A percentile compares a stretch with the other conserved stretches of the same genome.
Evolutionary conservation across 2,888 invertebrate species (phyloP).

Genomic region (Pediacus dermestoides): DNA sequence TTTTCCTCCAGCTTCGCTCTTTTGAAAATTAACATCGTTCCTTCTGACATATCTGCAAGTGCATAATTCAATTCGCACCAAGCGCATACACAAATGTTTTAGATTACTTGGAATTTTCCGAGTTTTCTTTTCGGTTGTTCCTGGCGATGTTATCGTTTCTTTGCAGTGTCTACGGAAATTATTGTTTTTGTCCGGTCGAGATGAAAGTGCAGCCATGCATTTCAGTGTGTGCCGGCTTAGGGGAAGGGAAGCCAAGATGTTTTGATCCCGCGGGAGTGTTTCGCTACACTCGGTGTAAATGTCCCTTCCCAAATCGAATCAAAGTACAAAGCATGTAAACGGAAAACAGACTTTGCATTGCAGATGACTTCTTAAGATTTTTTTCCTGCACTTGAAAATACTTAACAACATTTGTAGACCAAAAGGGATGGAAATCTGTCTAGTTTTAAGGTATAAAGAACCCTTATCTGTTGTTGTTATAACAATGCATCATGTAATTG

Average conservation of each 20-base stretch:
- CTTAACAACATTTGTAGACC: no score
- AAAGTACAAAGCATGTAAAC: constrained; percentile 11
- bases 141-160: no score
- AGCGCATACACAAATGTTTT: no score
- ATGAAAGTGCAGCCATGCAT: constrained; percentile 27
- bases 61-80: constrained; percentile 1
- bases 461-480: no score
- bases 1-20: not conserved
- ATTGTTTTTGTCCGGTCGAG: constrained; percentile 14
- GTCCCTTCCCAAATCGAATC: constrained; percentile 18
- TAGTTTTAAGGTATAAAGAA: no score
- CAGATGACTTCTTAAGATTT: constrained; percentile 7
- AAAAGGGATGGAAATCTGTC: no score
- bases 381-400: constrained; percentile 6
- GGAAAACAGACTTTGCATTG: constrained; percentile 13
- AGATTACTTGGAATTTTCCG: no score
- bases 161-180: no score
- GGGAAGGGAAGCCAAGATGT: not conserved
- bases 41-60: not conserved
- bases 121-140: no score
- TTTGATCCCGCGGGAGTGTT: constrained; percentile 13
- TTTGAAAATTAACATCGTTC: constrained; percentile 2
- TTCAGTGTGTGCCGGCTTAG: constrained; percentile 2
- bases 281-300: constrained; percentile 15
- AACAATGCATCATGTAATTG: constrained; percentile 19